Base-by-base conservation (phyloP, 2,113 vertebrate species). In the Ceyx margarethae region DNA sequence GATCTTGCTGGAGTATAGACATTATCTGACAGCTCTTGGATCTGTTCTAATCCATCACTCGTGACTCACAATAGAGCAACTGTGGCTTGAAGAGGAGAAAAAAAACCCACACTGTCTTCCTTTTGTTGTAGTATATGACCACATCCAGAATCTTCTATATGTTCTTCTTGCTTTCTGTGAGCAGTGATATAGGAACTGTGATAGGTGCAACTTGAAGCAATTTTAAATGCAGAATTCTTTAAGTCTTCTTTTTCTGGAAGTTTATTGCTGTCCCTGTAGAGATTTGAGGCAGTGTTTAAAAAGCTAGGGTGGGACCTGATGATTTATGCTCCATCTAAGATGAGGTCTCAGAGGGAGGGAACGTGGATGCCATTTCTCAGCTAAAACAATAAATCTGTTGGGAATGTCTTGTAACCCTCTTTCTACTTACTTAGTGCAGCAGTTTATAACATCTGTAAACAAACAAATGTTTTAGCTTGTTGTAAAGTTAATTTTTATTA, bases 401-500 rank as follows among this genome's bases (percentile, higher is more conserved):
- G 81, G 67, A 87, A 60, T 64, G 71, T 67, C 71, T 61, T 64
- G 5, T 89, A 56, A 77, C 26, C 0, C 9, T 5, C 13, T 64
- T 89, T 81, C 54, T 56, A 50, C 17, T 85, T 82, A 56, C 0
- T 0, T 42, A 77, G 13, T 61, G 5, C 37, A 76, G 33, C 29
- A 60, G 19, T 87, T 89, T 87, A 35, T 69, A 81, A 53, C 14
- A 20, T 46, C 71, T 87, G 42, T 68, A 87, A 92, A 69, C 22
- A 92, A 91, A 54, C 33, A 89, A 85, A 74, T 78, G 37, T 29
- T 93, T 91, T 54, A 73, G 29, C 29, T 90, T 76, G 40, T 72
- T 75, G 31, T n/a, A 29, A 83, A 87, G 64, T 73, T 84, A 20
- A 56, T 87, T 91, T 95, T 92, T 94, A 93, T 91, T 91, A 50